Evolutionary conservation across 2,113 vertebrate species (phyloP).

Genomic region (Rafetus swinhoei): DNA sequence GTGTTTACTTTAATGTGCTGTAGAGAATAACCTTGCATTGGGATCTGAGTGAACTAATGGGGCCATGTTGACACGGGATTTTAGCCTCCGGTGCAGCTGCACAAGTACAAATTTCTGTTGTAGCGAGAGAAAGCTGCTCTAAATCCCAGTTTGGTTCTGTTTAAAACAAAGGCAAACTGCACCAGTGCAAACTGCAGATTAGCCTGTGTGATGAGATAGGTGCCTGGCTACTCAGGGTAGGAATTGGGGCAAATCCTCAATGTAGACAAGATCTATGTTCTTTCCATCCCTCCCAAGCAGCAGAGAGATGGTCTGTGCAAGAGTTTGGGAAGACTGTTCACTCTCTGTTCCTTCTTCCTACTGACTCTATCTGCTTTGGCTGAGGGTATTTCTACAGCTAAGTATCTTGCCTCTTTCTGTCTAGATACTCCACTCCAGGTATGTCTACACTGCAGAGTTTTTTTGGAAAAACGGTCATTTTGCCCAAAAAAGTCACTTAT

Average conservation of each 20-base stretch:
- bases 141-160: background rate
- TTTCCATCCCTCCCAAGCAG: background rate
- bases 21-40: background rate
- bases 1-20: fast-evolving
- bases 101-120: background rate
- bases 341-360: background rate
- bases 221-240: background rate
- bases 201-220: background rate
- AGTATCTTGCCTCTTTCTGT: background rate
- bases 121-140: background rate
- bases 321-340: background rate
- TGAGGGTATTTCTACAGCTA: background rate
- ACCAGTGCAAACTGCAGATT: background rate
- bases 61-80: background rate
- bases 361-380: background rate
- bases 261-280: background rate
- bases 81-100: background rate
- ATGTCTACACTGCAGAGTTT: too few species aligned
- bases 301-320: background rate
- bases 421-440: background rate
- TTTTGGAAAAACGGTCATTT: too few species aligned
- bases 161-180: background rate
- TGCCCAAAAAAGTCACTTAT: too few species aligned
- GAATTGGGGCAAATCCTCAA: background rate
- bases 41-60: background rate